Base-by-base conservation (phyloP, 2,888 invertebrate genomes). In the Microchrysa polita region DNA sequence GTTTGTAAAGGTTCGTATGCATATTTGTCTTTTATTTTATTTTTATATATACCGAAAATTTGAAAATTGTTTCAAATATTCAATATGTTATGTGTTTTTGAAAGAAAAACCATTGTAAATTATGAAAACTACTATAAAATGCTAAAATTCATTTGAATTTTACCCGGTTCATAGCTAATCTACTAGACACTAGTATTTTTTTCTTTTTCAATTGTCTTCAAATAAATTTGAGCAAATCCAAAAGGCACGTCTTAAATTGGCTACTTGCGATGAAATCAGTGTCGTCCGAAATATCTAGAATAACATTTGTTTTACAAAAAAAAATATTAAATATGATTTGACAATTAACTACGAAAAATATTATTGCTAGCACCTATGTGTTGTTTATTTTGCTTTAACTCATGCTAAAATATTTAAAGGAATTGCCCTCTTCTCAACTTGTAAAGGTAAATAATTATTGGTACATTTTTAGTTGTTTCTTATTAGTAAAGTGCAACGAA, bases 1-100 rank as follows among this genome's bases (percentile, higher is more conserved):
- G 7, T 99, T 99, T 87, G 99, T 99, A 78, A 98, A 98, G 93
- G 97, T 96, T 88, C 83, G 87, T 80, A 75, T 73, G 23, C 40
- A 57, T 67, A 52, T 40, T 53, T 27, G 61, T 53, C 27, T 1
- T 53, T 59, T 42, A 12, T 18, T 40, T 60, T 73, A 12, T 63
- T 44, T 57, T 1, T 55, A 52, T 57, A 44, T 9, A 44, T 65
- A 22, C 48, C 27, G 44, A 65, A 52, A 9, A 9, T 69, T 72
- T 67, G 23, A 22, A 53, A 42, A 52, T 69, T 14, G 65, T 65
- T 72, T 75, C 40, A 48, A 23, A 73, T 34, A 69, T 73, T 34
- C 71, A 61, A 74, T 60, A 72, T 73, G 75, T 75, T 76, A 75
- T 76, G 76, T 76, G 75, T 76, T 75, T 74, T 74, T 67, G 73